Evolutionary conservation across 2,797 vertebrate species (phyloP), one percentile per base, ranked within the genome.

Genomic region (Smutsia temminckii): DNA sequence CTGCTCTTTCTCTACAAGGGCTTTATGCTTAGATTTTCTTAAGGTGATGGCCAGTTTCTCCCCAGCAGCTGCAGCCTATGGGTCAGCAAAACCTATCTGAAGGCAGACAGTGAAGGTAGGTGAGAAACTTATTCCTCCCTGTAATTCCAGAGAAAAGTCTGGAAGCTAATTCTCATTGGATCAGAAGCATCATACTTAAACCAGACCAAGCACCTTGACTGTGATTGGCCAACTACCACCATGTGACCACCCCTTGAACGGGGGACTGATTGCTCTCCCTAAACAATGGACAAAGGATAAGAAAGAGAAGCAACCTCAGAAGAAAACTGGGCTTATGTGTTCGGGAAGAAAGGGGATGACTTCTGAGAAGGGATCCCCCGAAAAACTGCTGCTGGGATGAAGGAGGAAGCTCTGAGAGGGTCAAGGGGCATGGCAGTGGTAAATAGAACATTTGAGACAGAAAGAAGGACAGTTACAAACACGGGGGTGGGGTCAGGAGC

Each of bases 381-480:
- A 5, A 21, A 27, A 18, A 23, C 0, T 3, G 10, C 42, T 37
- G 23, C 84, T 29, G 42, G 34, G 63, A 51, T 61, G 17, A 66
- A 84, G 18, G 18, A 8, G 20, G 46, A 29, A 34, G 16, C 3
- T 34, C 10, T 42, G 14, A 63, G 20, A 2, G 23, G 16, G 13
- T 32, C 84, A 14, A 57, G n/a, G 29, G 8, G 1, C 3, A 14
- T 2, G 49, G 6, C 0, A 11, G 5, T 4, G 0, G 6, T 42
- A 16, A 74, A 18, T 1, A 74, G 23, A 21, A 20, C 2, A 18
- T 21, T 2, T 21, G 61, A 80, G 6, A 17, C 21, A 40, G 64
- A 51, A 83, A 51, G 46, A 79, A 51, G 7, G 34, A 46, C 40
- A 34, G 9, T 40, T 37, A 12, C 5, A 12, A 49, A 83, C 2